Base-by-base conservation (phyloP, 2,113 vertebrate genomes). In the Progne subis region DNA sequence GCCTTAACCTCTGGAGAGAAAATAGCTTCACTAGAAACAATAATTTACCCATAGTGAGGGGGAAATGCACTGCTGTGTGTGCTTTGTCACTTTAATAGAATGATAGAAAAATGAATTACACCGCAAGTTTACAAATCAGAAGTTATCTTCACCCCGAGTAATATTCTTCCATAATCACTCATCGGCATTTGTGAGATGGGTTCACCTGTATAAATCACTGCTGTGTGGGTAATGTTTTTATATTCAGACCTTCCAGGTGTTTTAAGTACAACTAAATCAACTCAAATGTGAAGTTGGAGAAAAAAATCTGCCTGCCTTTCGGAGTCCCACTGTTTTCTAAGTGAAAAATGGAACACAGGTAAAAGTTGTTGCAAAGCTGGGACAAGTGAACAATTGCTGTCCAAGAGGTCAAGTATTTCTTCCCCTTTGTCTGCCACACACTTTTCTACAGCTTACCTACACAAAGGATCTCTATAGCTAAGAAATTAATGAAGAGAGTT, bases 51-150 rank as follows among this genome's bases (percentile, higher is more conserved):
- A 68, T 37, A 72, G n/a, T 11, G 49, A 74, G 82, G 17, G 12
- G 15, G 50, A 92, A 92, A 82, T 52, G 47, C 4, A 11, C 37
- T 88, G 46, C 65, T 81, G 13, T 71, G 65, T 93, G 90, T 80
- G 39, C 18, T 82, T 77, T 94, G 34, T 94, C 94, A 92, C 55
- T 88, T 96, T 95, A 97, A 97, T 85, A 92, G 90, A 83, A 76
- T 61, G 81, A 90, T 34, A 92, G 69, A 94, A 90, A 95, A 94
- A 90, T 89, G 3, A 82, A 75, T 90, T 96, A 57, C 79, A 63
- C 47, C 29, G 53, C 49, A 80, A 92, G 72, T 90, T 95, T 96
- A 72, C 55, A 91, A 92, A 94, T 92, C 56, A 95, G 57, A 94
- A 87, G 41, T 95, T 97, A 94, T 53, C 63, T 57, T 92, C 52